Conservation (phyloP, 1,140 invertebrate species). For the Diachasmimorpha longicaudata region DNA sequence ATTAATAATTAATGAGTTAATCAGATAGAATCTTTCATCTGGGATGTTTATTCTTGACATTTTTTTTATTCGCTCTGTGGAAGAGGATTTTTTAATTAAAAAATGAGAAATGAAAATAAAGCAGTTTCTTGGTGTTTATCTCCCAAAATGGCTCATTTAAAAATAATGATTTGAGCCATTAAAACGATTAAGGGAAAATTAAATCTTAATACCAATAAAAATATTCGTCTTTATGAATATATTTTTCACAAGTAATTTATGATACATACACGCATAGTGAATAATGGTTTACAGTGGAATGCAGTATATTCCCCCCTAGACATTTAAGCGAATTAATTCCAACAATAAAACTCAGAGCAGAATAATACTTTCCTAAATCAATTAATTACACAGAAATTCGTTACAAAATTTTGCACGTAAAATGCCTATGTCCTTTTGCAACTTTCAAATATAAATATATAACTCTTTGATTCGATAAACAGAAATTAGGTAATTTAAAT, state of each 20-base stretch:
- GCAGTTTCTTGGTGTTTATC: too few species aligned
- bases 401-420: too few species aligned
- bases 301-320: slow-evolving; percentile 35
- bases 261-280: slow-evolving; percentile 2
- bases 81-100: too few species aligned
- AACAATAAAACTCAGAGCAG: slow-evolving; percentile 27
- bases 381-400: neutral
- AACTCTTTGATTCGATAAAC: neutral
- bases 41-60: too few species aligned
- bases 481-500: neutral
- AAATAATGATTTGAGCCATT: too few species aligned
- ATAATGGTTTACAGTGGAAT: slow-evolving; percentile 37
- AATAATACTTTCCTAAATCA: slow-evolving; percentile 46
- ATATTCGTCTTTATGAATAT: neutral
- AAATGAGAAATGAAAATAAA: too few species aligned
- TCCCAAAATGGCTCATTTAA: neutral
- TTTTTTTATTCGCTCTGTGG: too few species aligned
- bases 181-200: neutral
- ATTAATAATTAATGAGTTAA: neutral
- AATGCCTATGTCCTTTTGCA: too few species aligned
- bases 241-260: slow-evolving; percentile 3
- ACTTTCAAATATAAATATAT: neutral
- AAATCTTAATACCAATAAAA: neutral
- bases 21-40: too few species aligned
- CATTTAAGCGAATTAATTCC: slow-evolving; percentile 25